A percentile compares a stretch with the other conserved stretches of the same genome.
Conservation (phyloP, 1,140 invertebrate genomes). For the Drosophila bifasciata region DNA sequence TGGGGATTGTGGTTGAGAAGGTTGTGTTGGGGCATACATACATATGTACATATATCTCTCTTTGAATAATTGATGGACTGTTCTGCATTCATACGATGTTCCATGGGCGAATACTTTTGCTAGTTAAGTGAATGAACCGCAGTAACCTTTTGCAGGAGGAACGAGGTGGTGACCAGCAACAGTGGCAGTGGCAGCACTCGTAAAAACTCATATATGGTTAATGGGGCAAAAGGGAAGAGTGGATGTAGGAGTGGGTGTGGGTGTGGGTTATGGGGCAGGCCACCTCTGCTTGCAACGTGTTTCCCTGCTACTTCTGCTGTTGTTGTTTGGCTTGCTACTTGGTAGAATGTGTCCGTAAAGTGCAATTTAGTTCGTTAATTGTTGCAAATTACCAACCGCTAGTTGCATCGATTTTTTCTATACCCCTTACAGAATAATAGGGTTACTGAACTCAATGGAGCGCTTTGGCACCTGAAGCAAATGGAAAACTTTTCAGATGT, state of each 20-base stretch:
- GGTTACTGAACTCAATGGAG: constrained; percentile 31
- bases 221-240: neutral
- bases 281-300: constrained; percentile 10
- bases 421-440: constrained; percentile 21
- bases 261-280: neutral
- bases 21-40: neutral
- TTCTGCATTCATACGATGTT: constrained; percentile 19
- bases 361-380: constrained; percentile 69
- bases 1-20: constrained; percentile 1
- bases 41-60: constrained; percentile 28
- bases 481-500: too few species aligned
- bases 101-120: constrained; percentile 17
- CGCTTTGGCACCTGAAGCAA: too few species aligned
- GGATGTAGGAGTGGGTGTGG: neutral
- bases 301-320: constrained; percentile 17
- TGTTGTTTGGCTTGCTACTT: constrained; percentile 31
- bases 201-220: too few species aligned
- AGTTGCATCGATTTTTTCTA: constrained; percentile 62
- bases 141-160: constrained; percentile 49
- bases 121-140: constrained; percentile 61
- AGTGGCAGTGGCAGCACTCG: neutral
- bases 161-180: constrained; percentile 13
- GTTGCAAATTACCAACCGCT: constrained; percentile 57
- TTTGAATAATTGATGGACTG: constrained; percentile 46
- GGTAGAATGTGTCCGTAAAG: constrained; percentile 36